These are phyloP conservation scores for Loripinus fragilis DNA, from an alignment of 2,888 invertebrate species.

Conservation along the genomic window DNA sequence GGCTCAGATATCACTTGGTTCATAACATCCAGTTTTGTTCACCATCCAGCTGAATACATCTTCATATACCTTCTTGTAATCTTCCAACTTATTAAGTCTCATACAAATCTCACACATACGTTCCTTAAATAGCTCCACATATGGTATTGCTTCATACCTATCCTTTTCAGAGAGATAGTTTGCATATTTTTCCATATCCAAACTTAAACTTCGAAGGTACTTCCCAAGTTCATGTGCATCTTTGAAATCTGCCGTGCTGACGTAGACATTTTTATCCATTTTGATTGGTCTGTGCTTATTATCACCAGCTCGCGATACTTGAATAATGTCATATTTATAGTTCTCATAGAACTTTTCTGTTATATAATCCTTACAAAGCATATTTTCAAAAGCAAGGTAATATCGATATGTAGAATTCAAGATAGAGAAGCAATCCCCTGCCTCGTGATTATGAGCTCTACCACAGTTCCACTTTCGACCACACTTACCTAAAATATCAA, in stretches of 20 bases:
- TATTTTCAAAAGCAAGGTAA: constrained; percentile 3
- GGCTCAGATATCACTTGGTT: background rate
- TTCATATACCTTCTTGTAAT: background rate
- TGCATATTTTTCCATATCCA: background rate
- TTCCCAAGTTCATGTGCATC: constrained; percentile 4
- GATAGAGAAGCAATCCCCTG: background rate
- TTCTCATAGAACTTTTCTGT: constrained; percentile 2
- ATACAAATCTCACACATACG: background rate
- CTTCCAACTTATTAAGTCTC: background rate
- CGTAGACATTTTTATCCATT: background rate
- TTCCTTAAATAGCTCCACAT: background rate
- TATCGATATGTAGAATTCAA: constrained; percentile 1
- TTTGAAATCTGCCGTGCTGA: background rate
- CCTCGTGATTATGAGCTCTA: background rate
- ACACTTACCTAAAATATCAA: constrained; percentile 1
- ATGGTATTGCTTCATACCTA: background rate
- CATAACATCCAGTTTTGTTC: background rate
- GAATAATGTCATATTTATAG: background rate
- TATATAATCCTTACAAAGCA: background rate
- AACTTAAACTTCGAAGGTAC: background rate
- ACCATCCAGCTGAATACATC: background rate
- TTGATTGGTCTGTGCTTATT: background rate
- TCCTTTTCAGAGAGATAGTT: background rate
- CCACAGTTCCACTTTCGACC: constrained; percentile 7
- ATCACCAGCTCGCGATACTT: background rate